These are phyloP conservation scores for Tetrao urogallus DNA, from an alignment of 2,113 vertebrate genomes.

Conservation along the genomic window DNA sequence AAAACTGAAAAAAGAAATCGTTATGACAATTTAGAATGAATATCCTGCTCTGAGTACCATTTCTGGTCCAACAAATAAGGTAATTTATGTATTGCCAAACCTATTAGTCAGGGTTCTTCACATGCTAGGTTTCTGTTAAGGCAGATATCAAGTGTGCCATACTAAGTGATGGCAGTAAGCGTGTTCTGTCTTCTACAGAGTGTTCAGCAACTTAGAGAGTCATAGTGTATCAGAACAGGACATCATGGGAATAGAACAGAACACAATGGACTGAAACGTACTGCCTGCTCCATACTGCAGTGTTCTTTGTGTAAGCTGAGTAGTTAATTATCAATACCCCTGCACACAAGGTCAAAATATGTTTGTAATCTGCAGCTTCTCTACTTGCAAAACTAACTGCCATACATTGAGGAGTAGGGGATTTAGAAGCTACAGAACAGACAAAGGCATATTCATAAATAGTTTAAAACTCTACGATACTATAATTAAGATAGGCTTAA, in stretches of 20 bases:
- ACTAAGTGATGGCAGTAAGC: neutral
- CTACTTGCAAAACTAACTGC: neutral
- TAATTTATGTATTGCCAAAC: neutral
- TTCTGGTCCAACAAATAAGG: neutral
- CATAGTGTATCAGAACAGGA: neutral
- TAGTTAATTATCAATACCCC: neutral
- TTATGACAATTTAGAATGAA: neutral
- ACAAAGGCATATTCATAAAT: neutral
- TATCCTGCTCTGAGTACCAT: neutral
- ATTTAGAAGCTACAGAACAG: neutral
- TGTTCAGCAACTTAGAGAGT: neutral
- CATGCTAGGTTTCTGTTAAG: neutral
- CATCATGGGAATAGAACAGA: neutral
- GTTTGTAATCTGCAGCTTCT: neutral
- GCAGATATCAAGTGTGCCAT: fast-evolving
- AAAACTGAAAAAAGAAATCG: neutral
- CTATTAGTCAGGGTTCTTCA: neutral
- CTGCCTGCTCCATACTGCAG: neutral
- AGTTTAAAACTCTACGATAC: neutral
- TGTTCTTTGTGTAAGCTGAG: neutral
- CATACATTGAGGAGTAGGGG: neutral
- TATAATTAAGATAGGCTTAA: neutral
- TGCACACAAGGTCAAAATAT: neutral
- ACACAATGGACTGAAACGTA: neutral
- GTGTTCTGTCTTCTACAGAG: neutral